Evolutionary conservation across 1,140 invertebrate species (phyloP).

Genomic region (Lepidurus arcticus): DNA sequence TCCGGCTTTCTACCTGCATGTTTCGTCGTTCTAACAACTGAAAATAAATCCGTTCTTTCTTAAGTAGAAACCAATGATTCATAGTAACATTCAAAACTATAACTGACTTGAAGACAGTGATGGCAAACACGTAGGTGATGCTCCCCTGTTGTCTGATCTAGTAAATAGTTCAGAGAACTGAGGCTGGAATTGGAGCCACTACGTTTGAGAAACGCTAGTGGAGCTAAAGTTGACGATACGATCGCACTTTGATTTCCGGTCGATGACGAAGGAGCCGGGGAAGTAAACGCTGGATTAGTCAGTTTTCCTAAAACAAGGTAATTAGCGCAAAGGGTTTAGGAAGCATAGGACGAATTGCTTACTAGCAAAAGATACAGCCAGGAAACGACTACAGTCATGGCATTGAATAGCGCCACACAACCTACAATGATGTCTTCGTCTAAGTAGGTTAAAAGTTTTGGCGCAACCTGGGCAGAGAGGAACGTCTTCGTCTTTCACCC

Average conservation of each 20-base stretch:
- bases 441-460: constrained; percentile 71
- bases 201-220: constrained; percentile 35
- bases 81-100: background rate
- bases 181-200: constrained; percentile 44
- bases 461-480: constrained; percentile 87
- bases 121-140: constrained; percentile 71
- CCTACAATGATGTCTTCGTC: constrained; percentile 88
- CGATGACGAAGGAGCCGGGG: constrained; percentile 43
- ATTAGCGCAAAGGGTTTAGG: constrained; percentile 42
- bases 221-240: constrained; percentile 49
- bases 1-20: constrained; percentile 70
- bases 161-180: constrained; percentile 47
- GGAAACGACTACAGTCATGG: constrained; percentile 82
- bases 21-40: constrained; percentile 72
- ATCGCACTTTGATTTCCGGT: constrained; percentile 49
- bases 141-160: constrained; percentile 51
- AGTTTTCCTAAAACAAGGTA: constrained; percentile 51
- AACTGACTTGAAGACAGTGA: constrained; percentile 59
- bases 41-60: background rate
- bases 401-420: constrained; percentile 95
- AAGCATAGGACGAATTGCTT: constrained; percentile 50
- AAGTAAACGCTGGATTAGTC: constrained; percentile 50
- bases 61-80: too few relatives aligned
- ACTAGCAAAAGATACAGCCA: constrained; percentile 77
- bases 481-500: constrained; percentile 86